phyloP scores from a whole-genome alignment of 2,888 invertebrate species.

The Arctia plantaginis region DNA sequence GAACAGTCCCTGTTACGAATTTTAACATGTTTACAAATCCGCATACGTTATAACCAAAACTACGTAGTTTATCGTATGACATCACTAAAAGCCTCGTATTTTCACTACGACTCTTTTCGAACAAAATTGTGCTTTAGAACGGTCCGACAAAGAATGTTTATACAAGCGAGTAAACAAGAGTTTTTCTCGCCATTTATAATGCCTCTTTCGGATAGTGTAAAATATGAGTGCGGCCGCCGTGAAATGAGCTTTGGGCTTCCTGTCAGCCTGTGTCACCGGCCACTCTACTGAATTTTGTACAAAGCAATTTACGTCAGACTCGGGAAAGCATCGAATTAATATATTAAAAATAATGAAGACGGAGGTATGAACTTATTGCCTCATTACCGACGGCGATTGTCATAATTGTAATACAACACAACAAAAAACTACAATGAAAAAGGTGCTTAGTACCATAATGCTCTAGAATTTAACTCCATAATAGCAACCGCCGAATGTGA shows the following conservation, averaged over 20 bases:
- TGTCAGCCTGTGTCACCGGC: constrained; percentile 62
- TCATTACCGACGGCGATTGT: constrained; percentile 36
- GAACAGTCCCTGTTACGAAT: constrained; percentile 15
- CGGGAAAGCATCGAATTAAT: constrained; percentile 39
- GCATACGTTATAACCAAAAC: constrained; percentile 56
- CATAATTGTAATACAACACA: constrained; percentile 29
- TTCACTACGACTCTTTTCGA: constrained; percentile 37
- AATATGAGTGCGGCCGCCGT: constrained; percentile 79
- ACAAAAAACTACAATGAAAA: neutral
- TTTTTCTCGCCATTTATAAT: constrained; percentile 55
- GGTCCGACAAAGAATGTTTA: constrained; percentile 63
- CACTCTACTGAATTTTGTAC: constrained; percentile 62
- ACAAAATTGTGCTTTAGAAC: constrained; percentile 61
- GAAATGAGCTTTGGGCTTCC: constrained; percentile 77
- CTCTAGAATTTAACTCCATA: neutral
- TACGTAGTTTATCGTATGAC: constrained; percentile 57
- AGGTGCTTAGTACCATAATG: neutral
- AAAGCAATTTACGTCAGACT: constrained; percentile 49
- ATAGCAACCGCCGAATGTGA: neutral
- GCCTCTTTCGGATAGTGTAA: constrained; percentile 76
- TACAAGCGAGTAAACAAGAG: constrained; percentile 47
- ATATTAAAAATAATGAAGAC: constrained; percentile 40
- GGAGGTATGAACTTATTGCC: constrained; percentile 31
- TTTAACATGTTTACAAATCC: constrained; percentile 36
- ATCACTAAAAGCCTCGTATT: constrained; percentile 53